A percentile compares a stretch with the other conserved stretches of the same genome.
phyloP scores from a whole-genome alignment of 2,888 invertebrate species.

The Xestia ashworthii region DNA sequence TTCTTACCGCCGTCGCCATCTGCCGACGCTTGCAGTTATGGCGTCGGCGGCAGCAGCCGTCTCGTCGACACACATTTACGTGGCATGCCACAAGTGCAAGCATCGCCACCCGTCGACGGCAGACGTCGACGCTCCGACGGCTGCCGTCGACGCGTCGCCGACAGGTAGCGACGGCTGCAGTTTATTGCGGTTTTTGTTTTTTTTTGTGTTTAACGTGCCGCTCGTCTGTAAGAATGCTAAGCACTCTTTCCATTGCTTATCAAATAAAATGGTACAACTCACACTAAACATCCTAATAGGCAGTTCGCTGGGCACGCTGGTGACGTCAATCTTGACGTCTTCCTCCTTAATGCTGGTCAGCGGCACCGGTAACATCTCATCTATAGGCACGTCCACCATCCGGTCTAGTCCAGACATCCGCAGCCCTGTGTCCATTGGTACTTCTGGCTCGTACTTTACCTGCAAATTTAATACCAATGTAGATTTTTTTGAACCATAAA shows the following conservation, averaged over 20 bases:
- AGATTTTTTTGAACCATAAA: background rate
- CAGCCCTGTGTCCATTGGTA: constrained; percentile 65
- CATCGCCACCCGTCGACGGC: no score
- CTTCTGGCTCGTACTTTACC: constrained; percentile 79
- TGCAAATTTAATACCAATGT: constrained; percentile 48
- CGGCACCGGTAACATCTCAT: constrained; percentile 80
- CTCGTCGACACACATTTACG: no score
- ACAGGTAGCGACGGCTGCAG: no score
- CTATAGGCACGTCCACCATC: constrained; percentile 63
- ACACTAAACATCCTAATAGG: constrained; percentile 81
- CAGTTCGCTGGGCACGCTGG: constrained; percentile 74
- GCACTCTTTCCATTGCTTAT: background rate
- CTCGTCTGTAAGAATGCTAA: no score
- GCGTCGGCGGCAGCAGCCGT: no score
- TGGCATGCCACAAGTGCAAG: no score
- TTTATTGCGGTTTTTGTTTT: no score
- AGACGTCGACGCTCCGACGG: no score
- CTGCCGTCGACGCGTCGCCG: no score
- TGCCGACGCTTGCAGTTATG: no score
- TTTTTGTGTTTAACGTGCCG: no score
- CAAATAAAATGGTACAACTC: constrained; percentile 61
- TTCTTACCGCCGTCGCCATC: no score
- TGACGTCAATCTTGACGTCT: constrained; percentile 81
- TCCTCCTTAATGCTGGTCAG: constrained; percentile 86
- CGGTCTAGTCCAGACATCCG: constrained; percentile 71